A percentile compares a stretch with the other conserved stretches of the same genome.
These are phyloP conservation scores for Unio delphinus DNA, from an alignment of 2,888 invertebrate genomes.

Conservation along the genomic window DNA sequence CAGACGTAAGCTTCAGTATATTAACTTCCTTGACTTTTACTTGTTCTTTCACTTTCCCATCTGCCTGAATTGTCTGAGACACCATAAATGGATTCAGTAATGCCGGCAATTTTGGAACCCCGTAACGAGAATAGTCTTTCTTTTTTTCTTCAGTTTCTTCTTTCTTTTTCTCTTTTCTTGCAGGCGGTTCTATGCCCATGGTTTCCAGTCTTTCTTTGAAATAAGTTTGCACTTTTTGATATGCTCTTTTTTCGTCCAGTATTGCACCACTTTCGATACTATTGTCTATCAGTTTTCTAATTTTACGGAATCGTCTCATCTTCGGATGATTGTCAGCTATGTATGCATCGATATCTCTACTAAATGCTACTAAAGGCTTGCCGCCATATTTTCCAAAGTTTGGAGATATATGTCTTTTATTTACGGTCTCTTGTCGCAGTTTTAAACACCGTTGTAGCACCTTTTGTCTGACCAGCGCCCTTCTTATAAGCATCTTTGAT, in stretches of 20 bases:
- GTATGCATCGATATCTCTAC: constrained; percentile 49
- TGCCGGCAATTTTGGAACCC: constrained; percentile 17
- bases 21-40: too few species aligned
- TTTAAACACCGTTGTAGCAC: constrained; percentile 52
- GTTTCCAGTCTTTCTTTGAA: constrained; percentile 28
- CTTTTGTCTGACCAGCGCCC: constrained; percentile 45
- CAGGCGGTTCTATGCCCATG: constrained; percentile 14
- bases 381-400: constrained; percentile 49
- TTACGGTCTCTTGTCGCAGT: constrained; percentile 36
- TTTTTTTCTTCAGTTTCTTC: constrained; percentile 10
- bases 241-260: constrained; percentile 27
- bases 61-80: too few species aligned
- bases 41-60: too few species aligned
- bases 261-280: constrained; percentile 45
- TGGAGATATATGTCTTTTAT: constrained; percentile 7
- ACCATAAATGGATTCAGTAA: too few species aligned
- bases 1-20: too few species aligned
- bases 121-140: constrained; percentile 12
- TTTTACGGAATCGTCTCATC: constrained; percentile 39
- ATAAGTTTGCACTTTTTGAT: constrained; percentile 31
- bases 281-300: constrained; percentile 38
- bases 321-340: constrained; percentile 51
- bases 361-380: constrained; percentile 43
- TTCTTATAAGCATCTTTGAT: constrained; percentile 39
- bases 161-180: constrained; percentile 17